phyloP scores from a whole-genome alignment of 23 tunicate species.

The Halocynthia roretzi region DNA sequence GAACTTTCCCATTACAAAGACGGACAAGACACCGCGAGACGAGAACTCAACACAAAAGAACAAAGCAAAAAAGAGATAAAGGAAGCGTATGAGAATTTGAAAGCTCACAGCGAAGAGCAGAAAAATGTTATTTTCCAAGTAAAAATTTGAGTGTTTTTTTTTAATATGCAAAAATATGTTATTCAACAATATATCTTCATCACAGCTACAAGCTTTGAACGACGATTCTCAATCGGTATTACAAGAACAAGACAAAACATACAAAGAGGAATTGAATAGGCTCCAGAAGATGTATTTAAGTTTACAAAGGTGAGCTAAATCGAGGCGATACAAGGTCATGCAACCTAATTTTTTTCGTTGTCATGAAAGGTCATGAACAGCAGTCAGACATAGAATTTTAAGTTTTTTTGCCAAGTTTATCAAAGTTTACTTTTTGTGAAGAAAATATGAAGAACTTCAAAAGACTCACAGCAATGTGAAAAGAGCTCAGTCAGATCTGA shows the following conservation, averaged over 20 bases:
- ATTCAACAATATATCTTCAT: not conserved
- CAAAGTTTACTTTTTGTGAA: not conserved
- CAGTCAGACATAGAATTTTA: not conserved
- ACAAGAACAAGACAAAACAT: slow-evolving; percentile 42
- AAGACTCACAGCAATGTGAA: slow-evolving; percentile 23
- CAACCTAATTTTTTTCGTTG: not conserved
- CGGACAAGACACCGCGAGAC: slow-evolving; percentile 4
- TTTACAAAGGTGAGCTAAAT: slow-evolving; percentile 33
- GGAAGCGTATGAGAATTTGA: slow-evolving; percentile 52
- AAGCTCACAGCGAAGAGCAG: slow-evolving; percentile 50
- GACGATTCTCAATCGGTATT: slow-evolving; percentile 51
- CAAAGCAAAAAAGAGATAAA: slow-evolving; percentile 33
- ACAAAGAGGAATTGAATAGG: slow-evolving; percentile 43
- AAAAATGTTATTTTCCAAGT: slow-evolving; percentile 52
- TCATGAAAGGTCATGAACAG: not conserved
- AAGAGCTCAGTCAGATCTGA: slow-evolving; percentile 25
- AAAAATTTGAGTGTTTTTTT: not conserved
- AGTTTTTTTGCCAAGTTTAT: too few species aligned
- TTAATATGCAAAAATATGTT: too few species aligned
- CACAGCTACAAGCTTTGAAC: slow-evolving; percentile 62
- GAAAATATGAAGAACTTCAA: slow-evolving; percentile 8
- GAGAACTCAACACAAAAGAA: slow-evolving; percentile 40
- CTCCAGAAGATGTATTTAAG: slow-evolving; percentile 48
- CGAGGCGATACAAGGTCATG: not conserved
- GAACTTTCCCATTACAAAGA: slow-evolving; percentile 17